Evolutionary conservation across 2,113 vertebrate species (phyloP), one percentile per base, ranked within the genome.

Genomic region (Drymodes brunneopygia): DNA sequence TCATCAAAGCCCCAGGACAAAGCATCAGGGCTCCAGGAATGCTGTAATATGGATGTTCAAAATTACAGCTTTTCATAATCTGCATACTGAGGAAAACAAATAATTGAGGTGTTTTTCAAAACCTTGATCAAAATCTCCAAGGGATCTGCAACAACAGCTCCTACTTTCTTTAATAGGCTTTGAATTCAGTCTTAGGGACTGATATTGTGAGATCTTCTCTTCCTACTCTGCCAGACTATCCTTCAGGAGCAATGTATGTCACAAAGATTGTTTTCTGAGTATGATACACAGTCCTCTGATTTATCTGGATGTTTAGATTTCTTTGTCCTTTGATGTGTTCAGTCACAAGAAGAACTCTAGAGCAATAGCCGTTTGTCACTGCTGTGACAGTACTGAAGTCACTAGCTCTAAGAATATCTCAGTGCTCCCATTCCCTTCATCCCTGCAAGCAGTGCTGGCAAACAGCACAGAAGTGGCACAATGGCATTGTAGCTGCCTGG

Each of bases 401-500:
- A 64, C 10, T 61, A 74, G 21, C 20, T 70, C 13, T 45, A 12
- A 89, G 38, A 8, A 58, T 36, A 40, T n/a, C 51, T 35, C 20
- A 31, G 19, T 44, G 6, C 4, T 62, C 7, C 25, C 35, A 29
- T 4, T 7, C 1, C 4, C 8, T 6, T 22, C 11, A 29, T 14
- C n/a, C 50, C 65, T 67, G 29, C 1, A 20, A 70, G 33, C 28
- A 42, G 15, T 7, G 14, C 33, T 38, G 29, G 8, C 21, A 79
- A 35, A 6, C 5, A 33, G 14, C 53, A 50, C 8, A 6, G 8
- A 4, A 4, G 17, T 23, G 23, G 5, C 28, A 28, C 0, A 0
- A 20, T 21, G 35, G 1, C 29, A 24, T 1, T 42, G 21, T 14
- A 29, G 6, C 29, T 75, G 3, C 42, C 29, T 33, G 48, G 4